Evolutionary conservation across 2,113 vertebrate genomes (phyloP).

Genomic region (Lichenostomus cassidix): DNA sequence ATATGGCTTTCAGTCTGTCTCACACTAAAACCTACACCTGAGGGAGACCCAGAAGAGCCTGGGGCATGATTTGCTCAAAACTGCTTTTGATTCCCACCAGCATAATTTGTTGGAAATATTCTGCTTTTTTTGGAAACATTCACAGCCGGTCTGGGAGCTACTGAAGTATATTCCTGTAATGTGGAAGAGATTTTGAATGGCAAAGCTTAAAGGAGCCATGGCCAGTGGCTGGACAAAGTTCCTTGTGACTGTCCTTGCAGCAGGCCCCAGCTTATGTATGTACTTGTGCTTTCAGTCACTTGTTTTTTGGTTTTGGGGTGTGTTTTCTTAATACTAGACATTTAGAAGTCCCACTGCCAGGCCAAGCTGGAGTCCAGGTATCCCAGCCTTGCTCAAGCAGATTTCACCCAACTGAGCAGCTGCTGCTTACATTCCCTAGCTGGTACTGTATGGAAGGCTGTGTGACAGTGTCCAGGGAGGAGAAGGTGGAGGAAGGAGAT

Average conservation of each 20-base stretch:
- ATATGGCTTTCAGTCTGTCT: not conserved
- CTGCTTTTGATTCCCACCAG: not conserved
- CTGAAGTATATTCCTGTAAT: not conserved
- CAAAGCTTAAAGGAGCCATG: not conserved
- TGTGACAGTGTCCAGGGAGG: fast-evolving
- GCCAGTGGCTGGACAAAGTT: not conserved
- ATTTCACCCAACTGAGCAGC: not conserved
- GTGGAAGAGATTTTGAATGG: not conserved
- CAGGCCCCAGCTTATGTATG: not conserved
- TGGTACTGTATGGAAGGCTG: not conserved
- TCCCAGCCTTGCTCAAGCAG: not conserved
- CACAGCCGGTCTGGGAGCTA: not conserved
- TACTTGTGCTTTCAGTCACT: not conserved
- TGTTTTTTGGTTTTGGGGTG: not conserved
- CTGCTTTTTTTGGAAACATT: not conserved
- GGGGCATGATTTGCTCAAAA: not conserved
- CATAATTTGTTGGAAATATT: not conserved
- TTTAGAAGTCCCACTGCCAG: not conserved
- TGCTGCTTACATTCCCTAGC: not conserved
- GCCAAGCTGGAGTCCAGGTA: not conserved
- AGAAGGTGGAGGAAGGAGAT: not conserved
- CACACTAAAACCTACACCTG: not conserved
- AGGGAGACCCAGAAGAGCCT: not conserved
- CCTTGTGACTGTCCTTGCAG: not conserved
- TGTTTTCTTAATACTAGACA: not conserved